A percentile compares a stretch with the other conserved stretches of the same genome.
Conservation (phyloP, 2,797 vertebrate genomes). For the Dendrocincla fuliginosa region DNA sequence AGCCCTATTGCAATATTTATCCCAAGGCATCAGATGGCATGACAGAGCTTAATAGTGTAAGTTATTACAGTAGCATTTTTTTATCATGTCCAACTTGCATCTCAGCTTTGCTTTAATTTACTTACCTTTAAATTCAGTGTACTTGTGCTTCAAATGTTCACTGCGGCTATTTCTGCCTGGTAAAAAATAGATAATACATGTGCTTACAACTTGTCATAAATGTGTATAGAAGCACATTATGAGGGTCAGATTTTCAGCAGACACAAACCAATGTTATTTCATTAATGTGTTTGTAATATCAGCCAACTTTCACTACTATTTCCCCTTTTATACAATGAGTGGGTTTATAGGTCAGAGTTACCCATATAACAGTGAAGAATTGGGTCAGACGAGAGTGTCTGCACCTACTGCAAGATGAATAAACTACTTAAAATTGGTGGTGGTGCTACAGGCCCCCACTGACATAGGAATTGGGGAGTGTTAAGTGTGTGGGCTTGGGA, state of each 20-base stretch:
- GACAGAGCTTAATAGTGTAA: neutral
- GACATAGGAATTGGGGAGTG: neutral
- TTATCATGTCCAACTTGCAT: neutral
- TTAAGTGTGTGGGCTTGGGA: neutral
- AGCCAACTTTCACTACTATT: neutral
- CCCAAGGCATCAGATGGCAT: neutral
- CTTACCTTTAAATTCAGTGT: neutral
- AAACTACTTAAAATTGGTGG: neutral
- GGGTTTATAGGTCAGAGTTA: neutral
- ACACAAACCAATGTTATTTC: neutral
- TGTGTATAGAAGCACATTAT: neutral
- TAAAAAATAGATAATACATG: neutral
- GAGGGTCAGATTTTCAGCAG: neutral
- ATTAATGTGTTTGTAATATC: neutral
- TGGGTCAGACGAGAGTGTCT: neutral
- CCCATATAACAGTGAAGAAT: neutral
- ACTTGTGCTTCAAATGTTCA: neutral
- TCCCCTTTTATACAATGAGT: neutral
- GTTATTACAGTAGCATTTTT: neutral
- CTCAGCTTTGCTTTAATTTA: neutral
- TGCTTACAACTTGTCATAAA: neutral
- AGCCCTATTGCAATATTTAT: neutral
- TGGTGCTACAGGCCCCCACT: neutral
- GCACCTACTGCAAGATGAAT: neutral
- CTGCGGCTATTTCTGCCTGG: neutral